Evolutionary conservation across 2,113 vertebrate species (phyloP).

Genomic region (Acrocephalus arundinaceus): DNA sequence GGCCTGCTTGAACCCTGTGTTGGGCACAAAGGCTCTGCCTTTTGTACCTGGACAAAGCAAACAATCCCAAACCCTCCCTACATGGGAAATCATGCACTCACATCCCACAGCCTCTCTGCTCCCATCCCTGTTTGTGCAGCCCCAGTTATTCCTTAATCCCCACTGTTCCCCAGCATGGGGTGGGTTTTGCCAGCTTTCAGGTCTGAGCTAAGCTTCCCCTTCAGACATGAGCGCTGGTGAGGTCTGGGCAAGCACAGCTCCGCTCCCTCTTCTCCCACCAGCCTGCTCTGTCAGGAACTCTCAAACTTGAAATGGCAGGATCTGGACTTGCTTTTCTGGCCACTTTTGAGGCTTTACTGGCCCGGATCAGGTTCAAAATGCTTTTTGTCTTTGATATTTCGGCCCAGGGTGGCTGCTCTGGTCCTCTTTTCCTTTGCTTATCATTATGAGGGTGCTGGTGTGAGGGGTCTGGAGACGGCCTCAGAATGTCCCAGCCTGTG

Average conservation of each 20-base stretch:
- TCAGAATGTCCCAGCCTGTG: not conserved
- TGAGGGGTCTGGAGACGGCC: not conserved
- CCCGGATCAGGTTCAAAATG: not conserved
- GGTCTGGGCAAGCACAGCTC: not conserved
- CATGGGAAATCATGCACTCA: not conserved
- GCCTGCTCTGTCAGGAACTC: not conserved
- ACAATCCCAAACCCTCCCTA: not conserved
- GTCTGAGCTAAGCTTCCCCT: not conserved
- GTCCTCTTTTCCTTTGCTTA: not conserved
- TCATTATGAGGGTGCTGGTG: not conserved
- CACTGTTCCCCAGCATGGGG: too few relatives aligned
- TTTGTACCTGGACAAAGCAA: not conserved
- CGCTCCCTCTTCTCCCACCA: not conserved
- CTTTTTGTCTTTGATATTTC: not conserved
- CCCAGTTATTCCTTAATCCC: not conserved
- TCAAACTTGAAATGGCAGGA: not conserved
- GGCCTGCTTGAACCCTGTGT: not conserved
- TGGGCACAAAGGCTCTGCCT: not conserved
- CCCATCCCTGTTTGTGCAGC: not conserved
- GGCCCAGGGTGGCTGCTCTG: not conserved
- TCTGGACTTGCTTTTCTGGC: constrained; percentile 10
- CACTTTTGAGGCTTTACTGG: not conserved
- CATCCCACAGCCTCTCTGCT: not conserved
- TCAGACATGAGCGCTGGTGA: accelerated
- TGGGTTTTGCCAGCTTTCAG: not conserved